Conservation (phyloP, 2,888 invertebrate species). For the Platynereis dumerilii region DNA sequence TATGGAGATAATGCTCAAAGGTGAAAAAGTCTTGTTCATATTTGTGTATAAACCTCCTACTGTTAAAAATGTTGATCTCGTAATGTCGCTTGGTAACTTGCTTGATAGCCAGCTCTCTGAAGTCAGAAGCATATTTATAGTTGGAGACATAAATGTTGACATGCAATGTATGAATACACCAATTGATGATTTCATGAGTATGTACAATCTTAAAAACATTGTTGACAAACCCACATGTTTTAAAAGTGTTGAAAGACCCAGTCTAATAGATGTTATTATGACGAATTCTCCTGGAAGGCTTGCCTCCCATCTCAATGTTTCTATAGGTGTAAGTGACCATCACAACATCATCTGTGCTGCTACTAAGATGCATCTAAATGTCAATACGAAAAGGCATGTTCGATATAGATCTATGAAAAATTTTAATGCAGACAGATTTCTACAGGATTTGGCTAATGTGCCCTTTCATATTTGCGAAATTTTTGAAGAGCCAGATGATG, state of each 20-base stretch:
- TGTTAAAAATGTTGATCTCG: background rate
- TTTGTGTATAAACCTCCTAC: background rate
- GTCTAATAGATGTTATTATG: background rate
- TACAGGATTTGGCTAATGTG: no score
- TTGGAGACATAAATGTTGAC: background rate
- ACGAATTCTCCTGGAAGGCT: background rate
- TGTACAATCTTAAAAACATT: background rate
- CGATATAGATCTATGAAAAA: background rate
- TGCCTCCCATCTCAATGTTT: background rate
- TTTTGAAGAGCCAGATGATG: no score
- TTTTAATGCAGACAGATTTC: no score
- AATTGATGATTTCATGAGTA: background rate
- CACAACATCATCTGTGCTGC: background rate
- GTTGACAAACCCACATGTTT: background rate
- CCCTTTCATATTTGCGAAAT: no score
- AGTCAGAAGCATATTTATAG: background rate
- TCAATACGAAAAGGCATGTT: background rate
- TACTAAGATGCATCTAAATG: background rate
- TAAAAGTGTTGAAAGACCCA: background rate
- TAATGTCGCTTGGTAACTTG: background rate
- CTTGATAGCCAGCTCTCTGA: background rate
- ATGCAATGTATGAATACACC: background rate
- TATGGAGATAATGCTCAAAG: background rate
- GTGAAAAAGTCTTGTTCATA: background rate
- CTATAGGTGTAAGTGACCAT: constrained; percentile 3